Base-by-base conservation (phyloP, 2,113 vertebrate species). In the Dipodomys merriami region DNA sequence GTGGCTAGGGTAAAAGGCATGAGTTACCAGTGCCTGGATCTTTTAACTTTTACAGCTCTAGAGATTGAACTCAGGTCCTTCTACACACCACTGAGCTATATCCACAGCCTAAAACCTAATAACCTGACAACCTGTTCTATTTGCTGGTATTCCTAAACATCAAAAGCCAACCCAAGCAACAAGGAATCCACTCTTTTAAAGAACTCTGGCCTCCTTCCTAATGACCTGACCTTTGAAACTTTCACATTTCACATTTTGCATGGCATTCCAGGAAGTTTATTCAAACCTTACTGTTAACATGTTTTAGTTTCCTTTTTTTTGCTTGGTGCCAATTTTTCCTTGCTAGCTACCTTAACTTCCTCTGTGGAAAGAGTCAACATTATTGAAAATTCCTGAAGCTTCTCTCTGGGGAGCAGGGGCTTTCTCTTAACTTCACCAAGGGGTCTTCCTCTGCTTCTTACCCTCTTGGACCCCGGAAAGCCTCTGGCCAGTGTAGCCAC, bases 251-350 rank as follows among this genome's bases (percentile, higher is more conserved):
- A 65, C 73, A 62, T 83, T 76, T 84, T 44, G 8, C n/a, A 46
- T 76, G 27, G 72, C 83, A 46, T 87, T 87, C 57, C 33, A 92
- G 25, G 46, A 88, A 35, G 69, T 73, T 89, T 87, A 91, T 30
- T 79, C 69, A 92, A 82, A 76, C 71, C 69, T 60, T 79, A 35
- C 6, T 7, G 15, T 27, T 60, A 35, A 9, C 4, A 6, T 62
- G 11, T 27, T 82, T 87, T 86, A 83, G n/a, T 33, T 62, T 29
- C 46, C 73, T 57, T 57, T 91, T 88, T 93, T 65, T 84, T 82
- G 25, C 8, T 60, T 65, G 49, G 65, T 44, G n/a, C 18, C 60
- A 27, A 30, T 49, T 90, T 88, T 74, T 64, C n/a, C 20, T 82
- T 65, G 27, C 49, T 83, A 35, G 67, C 44, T 6, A 22, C 77